Conservation (phyloP, 2,797 vertebrate genomes). For the Sebastes ruberrimus region DNA sequence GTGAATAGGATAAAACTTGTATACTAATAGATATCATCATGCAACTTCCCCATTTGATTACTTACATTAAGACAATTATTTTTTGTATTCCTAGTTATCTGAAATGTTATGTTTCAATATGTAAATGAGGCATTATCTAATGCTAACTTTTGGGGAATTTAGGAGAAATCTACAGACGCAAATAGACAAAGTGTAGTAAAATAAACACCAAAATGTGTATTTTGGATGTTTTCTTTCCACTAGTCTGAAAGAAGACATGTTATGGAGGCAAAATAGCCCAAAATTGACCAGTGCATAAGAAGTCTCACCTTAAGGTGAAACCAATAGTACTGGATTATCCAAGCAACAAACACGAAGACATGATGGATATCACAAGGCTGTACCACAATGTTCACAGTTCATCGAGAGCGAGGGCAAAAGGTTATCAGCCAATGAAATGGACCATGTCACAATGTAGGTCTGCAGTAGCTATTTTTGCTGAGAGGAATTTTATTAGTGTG, state of each 20-base stretch:
- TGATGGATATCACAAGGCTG: not conserved
- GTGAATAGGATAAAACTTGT: no score
- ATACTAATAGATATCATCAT: no score
- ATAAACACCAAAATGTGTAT: not conserved
- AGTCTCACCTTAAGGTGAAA: not conserved
- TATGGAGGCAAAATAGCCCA: not conserved
- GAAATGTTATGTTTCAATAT: not conserved
- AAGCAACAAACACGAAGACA: not conserved
- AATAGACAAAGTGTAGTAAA: not conserved
- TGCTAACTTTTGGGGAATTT: not conserved
- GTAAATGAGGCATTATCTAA: not conserved
- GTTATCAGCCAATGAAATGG: slow-evolving; percentile 26
- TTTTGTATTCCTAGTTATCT: not conserved
- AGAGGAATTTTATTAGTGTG: slow-evolving; percentile 11
- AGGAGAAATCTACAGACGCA: not conserved
- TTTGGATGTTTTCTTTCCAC: not conserved
- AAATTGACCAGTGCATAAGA: not conserved
- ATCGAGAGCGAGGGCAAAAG: not conserved
- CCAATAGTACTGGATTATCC: not conserved
- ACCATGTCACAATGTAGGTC: not conserved
- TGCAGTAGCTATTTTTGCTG: not conserved
- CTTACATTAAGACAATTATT: no score
- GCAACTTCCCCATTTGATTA: no score
- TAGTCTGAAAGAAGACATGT: not conserved
- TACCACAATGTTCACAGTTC: not conserved